Base-by-base conservation (phyloP, 2,888 invertebrate genomes). In the Cantharis rufa region DNA sequence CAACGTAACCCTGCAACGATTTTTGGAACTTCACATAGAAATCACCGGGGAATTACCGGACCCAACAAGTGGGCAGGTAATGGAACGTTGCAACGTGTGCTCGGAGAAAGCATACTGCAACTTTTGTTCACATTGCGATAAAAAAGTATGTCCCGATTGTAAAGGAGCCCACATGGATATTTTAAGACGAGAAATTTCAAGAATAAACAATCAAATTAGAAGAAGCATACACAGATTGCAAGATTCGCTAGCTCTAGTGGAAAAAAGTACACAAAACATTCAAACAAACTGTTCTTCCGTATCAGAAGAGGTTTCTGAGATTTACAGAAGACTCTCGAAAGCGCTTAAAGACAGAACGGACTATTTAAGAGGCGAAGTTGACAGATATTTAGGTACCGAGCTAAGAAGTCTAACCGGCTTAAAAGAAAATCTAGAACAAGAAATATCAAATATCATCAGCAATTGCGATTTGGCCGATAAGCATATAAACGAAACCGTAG, bases 381-480 rank as follows among this genome's bases (percentile, higher is more conserved):
- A 99, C 87, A 94, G 95, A 82, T 99, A 98, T 88, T 90, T 96
- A 84, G 93, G 94, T 74, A 94, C 94, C 32, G 99, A 99, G 90
- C 90, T 96, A 84, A 92, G 96, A 83, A 94, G 95, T 84, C 90
- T 98, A 79, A 94, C 94, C 75, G 93, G 95, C 81, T 91, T 98
- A 71, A 97, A 97, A 89, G 97, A 97, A 88, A 98, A 97, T 89
- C 90, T 99, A 83, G 98, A 98, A 87, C 92, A 95, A 87, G 99
- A 99, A 89, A 94, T 98, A 86, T 93, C 94, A 82, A 99, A 98
- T 89, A 97, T 99, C 85, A 93, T 94, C 86, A 97, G 98, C 87
- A 99, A 98, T 89, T 98, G 98, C 89, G 98, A 98, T 88, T 91
- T 98, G 85, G 96, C 97, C 70, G 98, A 98, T 88, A 97, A 97